Conservation (phyloP, 2,888 invertebrate species). For the Eupeodes luniger region DNA sequence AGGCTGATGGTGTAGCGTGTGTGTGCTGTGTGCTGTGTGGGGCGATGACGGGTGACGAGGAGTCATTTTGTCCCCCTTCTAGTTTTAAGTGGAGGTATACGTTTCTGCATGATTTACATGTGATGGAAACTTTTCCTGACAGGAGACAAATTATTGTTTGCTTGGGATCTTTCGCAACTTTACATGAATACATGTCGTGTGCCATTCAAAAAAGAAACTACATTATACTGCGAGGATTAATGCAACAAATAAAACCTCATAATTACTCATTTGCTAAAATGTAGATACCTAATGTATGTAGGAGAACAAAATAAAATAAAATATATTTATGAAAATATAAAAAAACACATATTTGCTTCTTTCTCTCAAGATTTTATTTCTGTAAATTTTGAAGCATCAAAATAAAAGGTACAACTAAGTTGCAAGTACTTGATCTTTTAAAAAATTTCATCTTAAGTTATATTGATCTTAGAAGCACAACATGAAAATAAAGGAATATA, state of each 20-base stretch:
- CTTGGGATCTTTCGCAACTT: slow-evolving; percentile 64
- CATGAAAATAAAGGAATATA: no score
- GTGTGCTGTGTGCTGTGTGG: slow-evolving; percentile 9
- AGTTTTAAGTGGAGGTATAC: slow-evolving; percentile 43
- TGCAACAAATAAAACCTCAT: neutral
- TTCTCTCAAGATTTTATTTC: no score
- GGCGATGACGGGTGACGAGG: slow-evolving; percentile 55
- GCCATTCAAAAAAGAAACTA: slow-evolving; percentile 23
- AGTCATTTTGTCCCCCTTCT: slow-evolving; percentile 32
- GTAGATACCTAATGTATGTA: neutral
- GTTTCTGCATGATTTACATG: slow-evolving; percentile 62
- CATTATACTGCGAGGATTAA: neutral
- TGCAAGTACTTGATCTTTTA: no score
- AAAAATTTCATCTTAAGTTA: no score
- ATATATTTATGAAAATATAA: no score
- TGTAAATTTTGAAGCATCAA: no score
- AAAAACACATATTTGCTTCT: no score
- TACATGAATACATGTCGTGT: slow-evolving; percentile 14
- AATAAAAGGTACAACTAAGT: no score
- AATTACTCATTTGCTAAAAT: slow-evolving; percentile 8
- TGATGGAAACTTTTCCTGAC: slow-evolving; percentile 71
- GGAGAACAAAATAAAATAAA: neutral
- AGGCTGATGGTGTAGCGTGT: slow-evolving; percentile 25
- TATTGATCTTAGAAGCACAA: no score
- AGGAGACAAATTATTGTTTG: slow-evolving; percentile 70